Evolutionary conservation across 2,113 vertebrate genomes (phyloP).

Genomic region (Ophiodon elongatus): DNA sequence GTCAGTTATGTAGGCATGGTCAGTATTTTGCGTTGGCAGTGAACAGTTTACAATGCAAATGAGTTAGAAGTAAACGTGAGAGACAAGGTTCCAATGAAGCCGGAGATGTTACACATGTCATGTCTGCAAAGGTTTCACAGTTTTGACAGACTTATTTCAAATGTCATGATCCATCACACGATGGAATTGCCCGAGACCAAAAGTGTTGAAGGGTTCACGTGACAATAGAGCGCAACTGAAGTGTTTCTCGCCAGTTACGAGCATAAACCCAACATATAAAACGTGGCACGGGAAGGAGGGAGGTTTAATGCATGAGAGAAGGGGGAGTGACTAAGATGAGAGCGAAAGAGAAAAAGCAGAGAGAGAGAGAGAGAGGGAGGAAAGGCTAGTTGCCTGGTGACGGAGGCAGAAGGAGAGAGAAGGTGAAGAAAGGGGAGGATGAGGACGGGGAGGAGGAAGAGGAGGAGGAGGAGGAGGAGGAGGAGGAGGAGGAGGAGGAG

Average conservation of each 20-base stretch:
- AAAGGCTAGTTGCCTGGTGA: constrained; percentile 77
- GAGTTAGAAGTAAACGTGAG: background rate
- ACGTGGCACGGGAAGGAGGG: background rate
- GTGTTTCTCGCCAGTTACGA: background rate
- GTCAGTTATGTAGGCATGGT: background rate
- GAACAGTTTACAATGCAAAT: background rate
- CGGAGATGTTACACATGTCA: background rate
- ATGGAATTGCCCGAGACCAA: background rate
- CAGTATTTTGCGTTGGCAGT: background rate
- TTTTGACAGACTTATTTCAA: background rate
- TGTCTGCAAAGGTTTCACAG: background rate
- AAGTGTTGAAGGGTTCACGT: background rate
- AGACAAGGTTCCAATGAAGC: background rate
- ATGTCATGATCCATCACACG: background rate
- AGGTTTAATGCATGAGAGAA: constrained; percentile 24
- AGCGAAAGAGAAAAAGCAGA: constrained; percentile 20
- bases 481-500: constrained; percentile 57
- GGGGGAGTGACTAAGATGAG: constrained; percentile 19
- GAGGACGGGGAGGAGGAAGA: constrained; percentile 50
- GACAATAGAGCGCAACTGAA: background rate
- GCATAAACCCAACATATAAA: background rate
- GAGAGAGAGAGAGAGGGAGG: constrained; percentile 32
- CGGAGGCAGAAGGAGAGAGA: constrained; percentile 58
- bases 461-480: constrained; percentile 50
- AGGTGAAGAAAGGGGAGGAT: constrained; percentile 54